Conservation (phyloP, 2,888 invertebrate species). For the Andrena bucephala region DNA sequence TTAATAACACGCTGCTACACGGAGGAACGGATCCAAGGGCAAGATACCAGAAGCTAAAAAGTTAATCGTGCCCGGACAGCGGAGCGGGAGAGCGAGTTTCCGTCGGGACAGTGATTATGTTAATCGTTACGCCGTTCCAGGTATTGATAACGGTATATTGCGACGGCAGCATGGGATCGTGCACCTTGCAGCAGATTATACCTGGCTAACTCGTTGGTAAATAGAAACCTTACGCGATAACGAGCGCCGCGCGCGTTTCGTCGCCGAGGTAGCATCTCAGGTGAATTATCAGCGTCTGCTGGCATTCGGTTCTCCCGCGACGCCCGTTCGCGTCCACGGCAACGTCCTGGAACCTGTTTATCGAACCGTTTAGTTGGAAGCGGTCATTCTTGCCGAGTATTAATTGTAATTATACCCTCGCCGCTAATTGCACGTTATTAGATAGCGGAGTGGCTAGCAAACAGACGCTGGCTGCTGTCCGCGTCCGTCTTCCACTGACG, state of each 20-base stretch:
- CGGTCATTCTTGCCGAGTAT: constrained; percentile 74
- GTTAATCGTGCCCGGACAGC: constrained; percentile 47
- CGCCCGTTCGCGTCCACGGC: constrained; percentile 23
- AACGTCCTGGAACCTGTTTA: constrained; percentile 66
- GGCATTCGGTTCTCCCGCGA: constrained; percentile 44
- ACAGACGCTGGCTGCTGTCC: constrained; percentile 61
- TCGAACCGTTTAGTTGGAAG: constrained; percentile 72
- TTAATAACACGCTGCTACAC: constrained; percentile 44
- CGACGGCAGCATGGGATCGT: constrained; percentile 45
- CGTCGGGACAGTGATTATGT: constrained; percentile 63
- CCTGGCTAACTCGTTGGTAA: constrained; percentile 72
- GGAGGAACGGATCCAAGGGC: constrained; percentile 21
- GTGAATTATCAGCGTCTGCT: constrained; percentile 55
- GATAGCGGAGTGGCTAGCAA: constrained; percentile 75
- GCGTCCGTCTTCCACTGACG: constrained; percentile 36
- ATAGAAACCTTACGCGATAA: constrained; percentile 72
- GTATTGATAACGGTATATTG: constrained; percentile 71
- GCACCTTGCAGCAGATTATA: constrained; percentile 67
- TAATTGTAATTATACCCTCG: constrained; percentile 78
- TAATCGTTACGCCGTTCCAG: constrained; percentile 62
- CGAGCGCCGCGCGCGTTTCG: constrained; percentile 60
- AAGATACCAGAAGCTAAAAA: constrained; percentile 40
- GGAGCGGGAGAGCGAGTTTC: constrained; percentile 22
- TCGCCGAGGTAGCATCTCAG: constrained; percentile 45
- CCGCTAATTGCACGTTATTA: constrained; percentile 79